Conservation (phyloP, 2,888 invertebrate species). For the Polydrusus pterygomalis region DNA sequence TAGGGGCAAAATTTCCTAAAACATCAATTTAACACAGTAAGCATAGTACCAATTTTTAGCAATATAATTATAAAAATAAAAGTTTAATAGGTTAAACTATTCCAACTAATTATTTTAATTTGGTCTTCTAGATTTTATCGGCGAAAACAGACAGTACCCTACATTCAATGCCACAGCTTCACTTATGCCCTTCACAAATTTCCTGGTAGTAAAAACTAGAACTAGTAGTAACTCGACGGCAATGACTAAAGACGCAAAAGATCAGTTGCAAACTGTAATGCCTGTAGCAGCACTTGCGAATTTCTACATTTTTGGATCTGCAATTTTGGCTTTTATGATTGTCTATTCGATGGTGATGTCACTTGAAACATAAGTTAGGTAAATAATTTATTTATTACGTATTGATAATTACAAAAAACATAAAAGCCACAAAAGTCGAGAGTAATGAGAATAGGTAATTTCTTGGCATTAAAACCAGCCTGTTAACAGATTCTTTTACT, state of each 20-base stretch:
- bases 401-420: background rate
- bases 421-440: too few species aligned
- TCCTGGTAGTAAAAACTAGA: conserved; percentile 40
- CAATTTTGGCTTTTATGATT: conserved; percentile 50
- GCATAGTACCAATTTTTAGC: too few species aligned
- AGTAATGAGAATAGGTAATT: too few species aligned
- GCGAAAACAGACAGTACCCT: conserved; percentile 32
- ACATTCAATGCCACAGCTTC: conserved; percentile 39
- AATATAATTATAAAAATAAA: too few species aligned
- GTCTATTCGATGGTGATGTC: conserved; percentile 52
- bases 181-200: conserved; percentile 40
- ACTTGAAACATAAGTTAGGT: conserved; percentile 22
- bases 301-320: conserved; percentile 52
- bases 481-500: too few species aligned
- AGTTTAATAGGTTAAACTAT: too few species aligned
- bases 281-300: conserved; percentile 50
- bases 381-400: conserved; percentile 14
- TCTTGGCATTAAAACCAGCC: too few species aligned
- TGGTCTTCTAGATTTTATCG: conserved; percentile 38
- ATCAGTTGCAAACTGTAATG: conserved; percentile 48
- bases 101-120: background rate
- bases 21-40: too few species aligned
- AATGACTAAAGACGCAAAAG: conserved; percentile 35
- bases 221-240: conserved; percentile 35
- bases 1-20: too few species aligned